Evolutionary conservation across 1,140 invertebrate genomes (phyloP).

Genomic region (Drosophila truncata): DNA sequence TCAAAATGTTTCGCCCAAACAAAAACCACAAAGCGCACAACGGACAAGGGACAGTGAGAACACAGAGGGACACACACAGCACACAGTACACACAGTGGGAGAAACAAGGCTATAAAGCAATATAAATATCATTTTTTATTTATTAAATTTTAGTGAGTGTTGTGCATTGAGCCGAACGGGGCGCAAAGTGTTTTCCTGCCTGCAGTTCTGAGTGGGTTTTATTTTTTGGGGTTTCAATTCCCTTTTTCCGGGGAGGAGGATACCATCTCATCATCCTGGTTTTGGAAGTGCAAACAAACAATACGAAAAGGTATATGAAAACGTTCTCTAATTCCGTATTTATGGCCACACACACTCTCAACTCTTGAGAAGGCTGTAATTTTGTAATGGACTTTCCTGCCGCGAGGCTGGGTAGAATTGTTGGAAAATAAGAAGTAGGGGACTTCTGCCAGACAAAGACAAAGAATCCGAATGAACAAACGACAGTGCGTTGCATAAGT

Average conservation of each 20-base stretch:
- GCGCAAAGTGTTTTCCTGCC: slow-evolving; percentile 60
- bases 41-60: slow-evolving; percentile 31
- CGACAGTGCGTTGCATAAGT: slow-evolving; percentile 73
- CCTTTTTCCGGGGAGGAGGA: slow-evolving; percentile 32
- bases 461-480: slow-evolving; percentile 39
- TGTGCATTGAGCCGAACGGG: slow-evolving; percentile 75
- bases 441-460: slow-evolving; percentile 17
- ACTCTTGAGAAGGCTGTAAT: slow-evolving; percentile 42
- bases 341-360: slow-evolving; percentile 50
- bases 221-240: slow-evolving; percentile 27
- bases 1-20: slow-evolving; percentile 68
- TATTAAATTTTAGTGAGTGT: slow-evolving; percentile 82
- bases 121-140: slow-evolving; percentile 83
- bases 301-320: slow-evolving; percentile 47
- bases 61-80: slow-evolving; percentile 13
- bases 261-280: neutral
- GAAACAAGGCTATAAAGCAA: slow-evolving; percentile 72
- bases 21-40: slow-evolving; percentile 73
- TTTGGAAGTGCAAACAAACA: slow-evolving; percentile 34
- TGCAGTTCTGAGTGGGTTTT: slow-evolving; percentile 32
- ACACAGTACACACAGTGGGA: slow-evolving; percentile 28
- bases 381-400: slow-evolving; percentile 72
- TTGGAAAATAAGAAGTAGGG: neutral
- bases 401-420: slow-evolving; percentile 44
- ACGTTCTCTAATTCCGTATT: slow-evolving; percentile 59